Base-by-base conservation (phyloP, 2,888 invertebrate species). In the Amphipoea oculea region DNA sequence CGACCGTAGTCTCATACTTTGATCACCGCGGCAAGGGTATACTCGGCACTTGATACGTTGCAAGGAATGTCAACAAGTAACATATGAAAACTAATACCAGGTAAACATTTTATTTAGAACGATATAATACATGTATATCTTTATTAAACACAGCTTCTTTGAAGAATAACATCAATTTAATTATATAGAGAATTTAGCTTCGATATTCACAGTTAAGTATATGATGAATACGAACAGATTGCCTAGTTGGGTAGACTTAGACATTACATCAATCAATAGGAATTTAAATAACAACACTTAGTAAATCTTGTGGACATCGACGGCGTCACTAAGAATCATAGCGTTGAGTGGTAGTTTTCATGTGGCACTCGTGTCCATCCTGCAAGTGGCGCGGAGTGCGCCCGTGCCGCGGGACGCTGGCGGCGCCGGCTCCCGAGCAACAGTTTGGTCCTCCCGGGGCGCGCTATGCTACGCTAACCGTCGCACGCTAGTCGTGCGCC, bases 401-500 rank as follows among this genome's bases (percentile, higher is more conserved):
- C 65, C 78, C 42, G 51, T 76, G 40, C 82, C 63, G 87, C 72
- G 83, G 82, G 79, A 75, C 78, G 83, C 75, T 81, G 73, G 85
- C 67, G 84, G 81, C 82, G 82, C 87, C 84, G 83, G 84, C 84
- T 40, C 71, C 89, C 92, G 92, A 86, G 92, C 94, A 91, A 93
- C 94, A 93, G 91, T 90, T 94, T 94, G 94, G 94, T 94, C 94
- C 91, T 92, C 92, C 89, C 93, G 91, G 91, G 84, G 83, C 89
- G 91, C 90, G 88, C 90, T 86, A 86, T 77, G 88, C 91, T 91
- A 92, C 89, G 91, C 93, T 93, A 93, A 92, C 90, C 94, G 88
- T 89, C 89, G 90, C 95, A 94, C 95, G 94, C 94, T 95, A 95
- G 89, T 93, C 93, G 93, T 94, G 93, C 94, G 84, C 90, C 91